These are phyloP conservation scores for Syngnathus floridae DNA, from an alignment of 2,113 vertebrate species.

Conservation along the genomic window DNA sequence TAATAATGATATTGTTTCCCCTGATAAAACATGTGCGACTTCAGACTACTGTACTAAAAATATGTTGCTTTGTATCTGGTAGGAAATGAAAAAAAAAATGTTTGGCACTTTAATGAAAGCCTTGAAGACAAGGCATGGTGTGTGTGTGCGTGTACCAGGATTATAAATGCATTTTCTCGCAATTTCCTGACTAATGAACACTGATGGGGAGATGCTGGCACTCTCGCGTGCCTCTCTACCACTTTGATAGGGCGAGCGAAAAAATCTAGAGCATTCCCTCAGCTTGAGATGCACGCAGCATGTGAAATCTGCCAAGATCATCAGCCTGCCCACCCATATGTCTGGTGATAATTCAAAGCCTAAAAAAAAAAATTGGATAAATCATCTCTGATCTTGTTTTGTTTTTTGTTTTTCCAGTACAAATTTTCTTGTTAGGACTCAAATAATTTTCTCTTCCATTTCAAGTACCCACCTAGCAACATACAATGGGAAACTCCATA, in stretches of 20 bases:
- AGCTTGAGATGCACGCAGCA: not conserved
- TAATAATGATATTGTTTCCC: not conserved
- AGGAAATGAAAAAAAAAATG: not conserved
- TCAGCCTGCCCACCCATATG: constrained; percentile 1
- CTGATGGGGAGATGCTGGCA: not conserved
- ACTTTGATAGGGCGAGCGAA: not conserved
- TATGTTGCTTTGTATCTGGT: not conserved
- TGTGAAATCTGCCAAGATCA: not conserved
- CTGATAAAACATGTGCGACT: not conserved
- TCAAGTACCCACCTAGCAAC: too few species aligned
- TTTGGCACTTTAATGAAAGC: not conserved
- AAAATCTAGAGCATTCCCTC: not conserved
- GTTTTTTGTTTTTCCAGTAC: not conserved
- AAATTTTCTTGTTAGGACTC: not conserved
- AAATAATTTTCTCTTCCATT: not conserved
- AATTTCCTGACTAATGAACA: constrained; percentile 6
- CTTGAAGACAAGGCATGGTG: not conserved
- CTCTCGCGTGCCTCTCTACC: not conserved
- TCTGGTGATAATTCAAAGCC: not conserved
- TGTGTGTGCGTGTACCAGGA: not conserved
- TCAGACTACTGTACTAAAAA: not conserved
- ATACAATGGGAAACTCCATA: too few species aligned
- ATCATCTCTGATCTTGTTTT: not conserved
- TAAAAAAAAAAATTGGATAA: not conserved
- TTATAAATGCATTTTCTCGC: not conserved